Evolutionary conservation across 2,888 invertebrate genomes (phyloP).

Genomic region (Conus canariensis): DNA sequence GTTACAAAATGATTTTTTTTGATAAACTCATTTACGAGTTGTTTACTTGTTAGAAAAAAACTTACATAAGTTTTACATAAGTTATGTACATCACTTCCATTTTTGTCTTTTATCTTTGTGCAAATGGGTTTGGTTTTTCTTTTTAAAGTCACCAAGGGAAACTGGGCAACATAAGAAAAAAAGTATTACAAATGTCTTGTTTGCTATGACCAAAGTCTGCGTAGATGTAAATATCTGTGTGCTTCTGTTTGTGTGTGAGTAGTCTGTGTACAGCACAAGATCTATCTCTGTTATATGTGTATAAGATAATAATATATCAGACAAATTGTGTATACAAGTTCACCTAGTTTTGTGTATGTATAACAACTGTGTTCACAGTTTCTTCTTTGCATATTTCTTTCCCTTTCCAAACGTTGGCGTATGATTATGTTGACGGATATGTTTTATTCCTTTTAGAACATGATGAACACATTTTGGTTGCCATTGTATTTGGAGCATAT

Average conservation of each 20-base stretch:
- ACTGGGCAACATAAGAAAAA: not conserved
- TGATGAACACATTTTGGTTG: constrained; percentile 16
- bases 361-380: not conserved
- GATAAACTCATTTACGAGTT: constrained; percentile 6
- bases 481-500: constrained; percentile 35
- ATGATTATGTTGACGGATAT: not conserved
- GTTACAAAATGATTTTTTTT: not conserved
- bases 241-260: not conserved
- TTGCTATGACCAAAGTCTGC: not conserved
- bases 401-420: not conserved
- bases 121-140: not conserved
- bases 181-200: constrained; percentile 9
- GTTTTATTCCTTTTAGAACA: not conserved
- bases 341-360: not conserved
- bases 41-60: constrained; percentile 9
- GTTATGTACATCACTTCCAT: not conserved
- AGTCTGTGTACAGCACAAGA: constrained; percentile 25
- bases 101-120: not conserved
- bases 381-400: not conserved
- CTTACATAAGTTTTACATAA: constrained; percentile 9
- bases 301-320: constrained; percentile 18
- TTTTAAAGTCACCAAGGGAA: not conserved
- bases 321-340: constrained; percentile 26
- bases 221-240: not conserved
- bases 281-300: constrained; percentile 3